phyloP scores from a whole-genome alignment of 1,140 invertebrate genomes.

The Halictus rubicundus region DNA sequence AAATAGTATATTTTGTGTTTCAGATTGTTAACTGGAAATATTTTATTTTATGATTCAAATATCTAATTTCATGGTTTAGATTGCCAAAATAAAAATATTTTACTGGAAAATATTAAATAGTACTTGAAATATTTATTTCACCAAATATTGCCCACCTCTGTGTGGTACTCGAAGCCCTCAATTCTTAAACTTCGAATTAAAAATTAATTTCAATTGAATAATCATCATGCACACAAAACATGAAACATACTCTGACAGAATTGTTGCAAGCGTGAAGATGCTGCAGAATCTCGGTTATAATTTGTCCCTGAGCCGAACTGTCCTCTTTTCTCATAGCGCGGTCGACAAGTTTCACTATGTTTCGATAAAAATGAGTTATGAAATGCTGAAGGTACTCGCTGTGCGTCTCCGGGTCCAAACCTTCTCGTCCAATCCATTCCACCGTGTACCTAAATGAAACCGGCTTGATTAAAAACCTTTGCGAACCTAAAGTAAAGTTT shows the following conservation, averaged over 20 bases:
- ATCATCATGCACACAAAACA: slow-evolving; percentile 94
- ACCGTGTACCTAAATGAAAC: slow-evolving; percentile 91
- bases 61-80: too few species aligned
- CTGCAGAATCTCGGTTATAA: slow-evolving; percentile 97
- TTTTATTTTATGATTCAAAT: too few species aligned
- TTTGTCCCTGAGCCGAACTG: slow-evolving; percentile 94
- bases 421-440: slow-evolving; percentile 98
- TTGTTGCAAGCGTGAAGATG: slow-evolving; percentile 98
- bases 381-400: slow-evolving; percentile 97
- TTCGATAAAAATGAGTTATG: slow-evolving; percentile 96
- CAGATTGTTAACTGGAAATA: too few species aligned
- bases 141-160: too few species aligned
- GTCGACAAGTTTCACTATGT: slow-evolving; percentile 95
- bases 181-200: too few species aligned
- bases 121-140: too few species aligned
- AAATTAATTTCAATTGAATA: too few species aligned
- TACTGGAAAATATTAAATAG: too few species aligned
- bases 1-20: too few species aligned
- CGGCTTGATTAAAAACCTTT: not conserved
- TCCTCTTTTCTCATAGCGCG: slow-evolving; percentile 97
- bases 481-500: too few species aligned
- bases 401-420: slow-evolving; percentile 95
- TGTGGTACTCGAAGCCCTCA: too few species aligned
- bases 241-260: slow-evolving; percentile 89
- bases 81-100: too few species aligned